phyloP scores from a whole-genome alignment of 2,113 vertebrate species.

The Gyps fulvus region DNA sequence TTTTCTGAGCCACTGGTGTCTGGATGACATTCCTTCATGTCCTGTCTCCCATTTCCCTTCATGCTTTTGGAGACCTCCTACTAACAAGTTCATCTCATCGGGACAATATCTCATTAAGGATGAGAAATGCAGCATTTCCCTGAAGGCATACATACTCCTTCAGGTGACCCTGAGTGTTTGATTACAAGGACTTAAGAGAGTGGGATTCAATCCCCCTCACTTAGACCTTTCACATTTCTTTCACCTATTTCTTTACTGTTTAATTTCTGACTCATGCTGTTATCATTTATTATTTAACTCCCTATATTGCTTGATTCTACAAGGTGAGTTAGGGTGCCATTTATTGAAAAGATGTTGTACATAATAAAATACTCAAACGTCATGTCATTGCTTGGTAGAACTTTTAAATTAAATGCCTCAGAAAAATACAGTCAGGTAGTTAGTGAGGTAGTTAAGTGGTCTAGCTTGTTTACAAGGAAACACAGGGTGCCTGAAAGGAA shows the following conservation, averaged over 20 bases:
- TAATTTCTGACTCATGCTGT: background rate
- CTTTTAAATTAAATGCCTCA: conserved; percentile 1
- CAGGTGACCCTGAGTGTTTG: background rate
- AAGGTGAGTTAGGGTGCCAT: background rate
- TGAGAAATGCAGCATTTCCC: background rate
- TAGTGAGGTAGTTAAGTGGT: background rate
- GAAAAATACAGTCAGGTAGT: background rate
- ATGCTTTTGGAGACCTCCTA: background rate
- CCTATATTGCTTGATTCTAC: background rate
- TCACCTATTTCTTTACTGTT: background rate
- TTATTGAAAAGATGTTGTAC: background rate
- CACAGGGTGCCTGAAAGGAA: background rate
- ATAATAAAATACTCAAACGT: background rate
- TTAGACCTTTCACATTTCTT: background rate
- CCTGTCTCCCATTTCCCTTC: background rate
- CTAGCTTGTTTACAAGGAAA: conserved; percentile 24
- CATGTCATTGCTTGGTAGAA: background rate
- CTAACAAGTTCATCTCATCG: background rate
- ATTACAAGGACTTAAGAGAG: background rate
- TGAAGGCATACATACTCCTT: background rate
- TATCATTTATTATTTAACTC: conserved; percentile 9
- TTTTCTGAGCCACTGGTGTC: background rate
- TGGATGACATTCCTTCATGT: background rate
- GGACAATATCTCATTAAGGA: background rate
- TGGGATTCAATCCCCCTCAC: background rate